Evolutionary conservation across 1,140 invertebrate genomes (phyloP).

Genomic region (Aphis gossypii): DNA sequence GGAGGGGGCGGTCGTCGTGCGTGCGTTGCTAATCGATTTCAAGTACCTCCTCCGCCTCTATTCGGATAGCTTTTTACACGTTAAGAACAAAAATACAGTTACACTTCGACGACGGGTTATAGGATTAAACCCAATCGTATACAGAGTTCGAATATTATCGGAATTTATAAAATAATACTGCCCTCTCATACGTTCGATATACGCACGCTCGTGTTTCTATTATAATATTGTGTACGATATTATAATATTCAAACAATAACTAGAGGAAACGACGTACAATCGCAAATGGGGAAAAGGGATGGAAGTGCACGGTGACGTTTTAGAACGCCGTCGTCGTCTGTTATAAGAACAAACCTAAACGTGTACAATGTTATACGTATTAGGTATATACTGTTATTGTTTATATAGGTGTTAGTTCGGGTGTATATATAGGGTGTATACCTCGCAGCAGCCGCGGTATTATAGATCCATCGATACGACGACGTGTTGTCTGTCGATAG

Average conservation of each 20-base stretch:
- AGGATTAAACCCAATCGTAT: not conserved
- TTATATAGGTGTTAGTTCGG: not conserved
- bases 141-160: not conserved
- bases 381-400: not conserved
- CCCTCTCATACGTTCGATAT: too few species aligned
- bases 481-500: slow-evolving; percentile 33
- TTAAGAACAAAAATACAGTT: slow-evolving; percentile 5
- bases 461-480: slow-evolving; percentile 20
- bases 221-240: too few species aligned
- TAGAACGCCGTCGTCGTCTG: not conserved
- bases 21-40: slow-evolving; percentile 58
- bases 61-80: not conserved
- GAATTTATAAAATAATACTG: too few species aligned
- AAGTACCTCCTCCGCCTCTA: slow-evolving; percentile 35
- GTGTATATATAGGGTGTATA: not conserved
- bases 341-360: not conserved
- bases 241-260: too few species aligned
- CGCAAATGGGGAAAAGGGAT: too few species aligned
- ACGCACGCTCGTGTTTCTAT: too few species aligned
- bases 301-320: not conserved
- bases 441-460: not conserved
- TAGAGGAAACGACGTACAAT: not conserved
- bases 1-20: slow-evolving; percentile 23
- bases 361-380: not conserved
- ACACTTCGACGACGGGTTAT: not conserved